phyloP scores from a whole-genome alignment of 2,888 invertebrate species.

The Stenodema calcarata region DNA sequence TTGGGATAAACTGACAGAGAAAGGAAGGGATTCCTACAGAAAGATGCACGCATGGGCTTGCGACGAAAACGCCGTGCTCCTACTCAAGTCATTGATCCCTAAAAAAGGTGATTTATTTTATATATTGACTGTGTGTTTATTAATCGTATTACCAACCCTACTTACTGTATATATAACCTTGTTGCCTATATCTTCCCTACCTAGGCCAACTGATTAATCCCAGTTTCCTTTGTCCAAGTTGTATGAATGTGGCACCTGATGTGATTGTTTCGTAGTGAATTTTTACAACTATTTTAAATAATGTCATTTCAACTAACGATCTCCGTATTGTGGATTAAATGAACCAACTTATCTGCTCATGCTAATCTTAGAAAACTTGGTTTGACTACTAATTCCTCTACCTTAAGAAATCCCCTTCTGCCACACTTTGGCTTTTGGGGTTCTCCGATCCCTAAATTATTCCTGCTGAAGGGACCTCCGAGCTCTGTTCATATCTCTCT shows the following conservation, averaged over 20 bases:
- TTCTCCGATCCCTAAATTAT: not conserved
- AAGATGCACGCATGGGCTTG: slow-evolving; percentile 99
- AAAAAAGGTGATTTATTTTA: slow-evolving; percentile 80
- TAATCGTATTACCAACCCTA: not conserved
- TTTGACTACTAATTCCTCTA: not conserved
- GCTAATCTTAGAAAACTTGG: not conserved
- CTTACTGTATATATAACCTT: not conserved
- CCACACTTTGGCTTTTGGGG: not conserved
- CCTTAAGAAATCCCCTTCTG: not conserved
- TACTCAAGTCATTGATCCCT: slow-evolving; percentile 96
- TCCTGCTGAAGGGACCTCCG: not conserved
- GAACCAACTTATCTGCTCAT: not conserved
- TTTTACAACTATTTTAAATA: not conserved
- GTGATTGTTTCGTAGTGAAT: not conserved
- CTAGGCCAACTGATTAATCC: not conserved
- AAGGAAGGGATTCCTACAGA: slow-evolving; percentile 97
- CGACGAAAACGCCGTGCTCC: slow-evolving; percentile 95
- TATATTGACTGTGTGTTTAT: slow-evolving; percentile 3
- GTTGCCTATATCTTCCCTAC: not conserved
- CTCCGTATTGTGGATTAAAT: not conserved
- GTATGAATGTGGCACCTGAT: not conserved
- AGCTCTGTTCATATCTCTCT: slow-evolving; percentile 3
- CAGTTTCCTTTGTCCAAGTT: not conserved
- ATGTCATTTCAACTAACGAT: not conserved
- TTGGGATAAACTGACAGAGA: slow-evolving; percentile 99